These are phyloP conservation scores for Tetragonula clypearis DNA, from an alignment of 1,140 invertebrate genomes.

Conservation along the genomic window DNA sequence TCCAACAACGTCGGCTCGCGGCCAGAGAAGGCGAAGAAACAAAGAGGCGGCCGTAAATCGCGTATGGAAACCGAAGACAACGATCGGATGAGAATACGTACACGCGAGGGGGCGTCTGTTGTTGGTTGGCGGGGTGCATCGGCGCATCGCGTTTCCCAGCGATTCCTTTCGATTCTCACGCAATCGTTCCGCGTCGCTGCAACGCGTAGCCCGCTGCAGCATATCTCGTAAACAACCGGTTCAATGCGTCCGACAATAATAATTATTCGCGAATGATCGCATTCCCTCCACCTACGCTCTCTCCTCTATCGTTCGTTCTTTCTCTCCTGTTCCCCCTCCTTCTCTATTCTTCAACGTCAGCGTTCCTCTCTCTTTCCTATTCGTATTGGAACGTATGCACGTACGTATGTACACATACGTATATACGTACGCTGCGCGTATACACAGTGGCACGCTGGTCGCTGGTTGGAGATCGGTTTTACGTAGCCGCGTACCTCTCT, in stretches of 20 bases:
- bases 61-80: conserved; percentile 23
- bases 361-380: conserved; percentile 38
- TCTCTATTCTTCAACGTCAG: not conserved
- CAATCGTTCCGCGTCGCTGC: conserved; percentile 35
- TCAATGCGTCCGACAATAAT: conserved; percentile 50
- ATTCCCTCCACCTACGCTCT: not conserved
- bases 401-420: no score
- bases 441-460: conserved; percentile 28
- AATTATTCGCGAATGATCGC: conserved; percentile 55
- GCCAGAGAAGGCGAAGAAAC: not conserved
- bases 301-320: not conserved
- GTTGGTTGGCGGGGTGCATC: conserved; percentile 3
- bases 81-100: not conserved
- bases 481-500: conserved; percentile 51
- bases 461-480: conserved; percentile 59
- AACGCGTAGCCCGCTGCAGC: conserved; percentile 9
- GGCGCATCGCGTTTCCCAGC: conserved; percentile 4
- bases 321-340: not conserved
- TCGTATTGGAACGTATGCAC: conserved; percentile 8
- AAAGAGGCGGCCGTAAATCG: not conserved
- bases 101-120: not conserved
- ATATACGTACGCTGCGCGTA: not conserved
- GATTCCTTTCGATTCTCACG: conserved; percentile 40
- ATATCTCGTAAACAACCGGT: conserved; percentile 53
- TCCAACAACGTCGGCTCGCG: not conserved